Percentiles rank a stretch among this genome's conserved stretches.
Evolutionary conservation across 2,113 vertebrate species (phyloP).

Genomic region (Malurus cyaneus): DNA sequence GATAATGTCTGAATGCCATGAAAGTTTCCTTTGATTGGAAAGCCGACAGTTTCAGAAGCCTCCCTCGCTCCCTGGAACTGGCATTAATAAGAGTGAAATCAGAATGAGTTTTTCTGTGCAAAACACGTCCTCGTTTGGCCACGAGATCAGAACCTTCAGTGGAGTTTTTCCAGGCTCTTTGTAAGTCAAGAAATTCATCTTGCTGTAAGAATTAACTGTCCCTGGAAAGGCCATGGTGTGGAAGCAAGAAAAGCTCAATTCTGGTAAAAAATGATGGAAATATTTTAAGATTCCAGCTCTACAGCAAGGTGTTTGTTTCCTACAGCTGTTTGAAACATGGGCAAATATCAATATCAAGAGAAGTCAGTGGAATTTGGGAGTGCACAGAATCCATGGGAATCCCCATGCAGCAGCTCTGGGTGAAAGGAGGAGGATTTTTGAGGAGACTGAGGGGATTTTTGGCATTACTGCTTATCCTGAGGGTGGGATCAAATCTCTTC

Average conservation of each 20-base stretch:
- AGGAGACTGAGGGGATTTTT: not conserved
- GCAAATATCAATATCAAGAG: not conserved
- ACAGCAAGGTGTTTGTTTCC: not conserved
- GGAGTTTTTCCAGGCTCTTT: not conserved
- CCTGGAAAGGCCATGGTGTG: not conserved
- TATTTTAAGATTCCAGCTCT: accelerated
- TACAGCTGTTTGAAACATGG: not conserved
- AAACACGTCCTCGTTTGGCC: not conserved
- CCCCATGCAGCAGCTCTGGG: accelerated
- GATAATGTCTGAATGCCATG: not conserved
- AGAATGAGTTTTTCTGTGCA: not conserved
- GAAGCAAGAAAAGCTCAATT: not conserved
- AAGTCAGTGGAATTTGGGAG: not conserved
- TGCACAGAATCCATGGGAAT: not conserved
- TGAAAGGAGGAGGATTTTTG: not conserved
- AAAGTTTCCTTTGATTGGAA: slow-evolving; percentile 14
- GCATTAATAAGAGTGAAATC: not conserved
- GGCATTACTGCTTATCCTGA: not conserved
- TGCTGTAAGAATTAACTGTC: not conserved
- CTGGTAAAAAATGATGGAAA: not conserved
- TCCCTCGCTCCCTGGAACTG: not conserved
- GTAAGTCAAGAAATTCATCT: not conserved
- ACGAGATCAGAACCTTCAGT: not conserved
- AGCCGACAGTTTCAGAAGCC: not conserved
- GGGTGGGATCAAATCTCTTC: not conserved